Evolutionary conservation across 2,797 vertebrate genomes (phyloP).

Genomic region (Spinus olivaceus): DNA sequence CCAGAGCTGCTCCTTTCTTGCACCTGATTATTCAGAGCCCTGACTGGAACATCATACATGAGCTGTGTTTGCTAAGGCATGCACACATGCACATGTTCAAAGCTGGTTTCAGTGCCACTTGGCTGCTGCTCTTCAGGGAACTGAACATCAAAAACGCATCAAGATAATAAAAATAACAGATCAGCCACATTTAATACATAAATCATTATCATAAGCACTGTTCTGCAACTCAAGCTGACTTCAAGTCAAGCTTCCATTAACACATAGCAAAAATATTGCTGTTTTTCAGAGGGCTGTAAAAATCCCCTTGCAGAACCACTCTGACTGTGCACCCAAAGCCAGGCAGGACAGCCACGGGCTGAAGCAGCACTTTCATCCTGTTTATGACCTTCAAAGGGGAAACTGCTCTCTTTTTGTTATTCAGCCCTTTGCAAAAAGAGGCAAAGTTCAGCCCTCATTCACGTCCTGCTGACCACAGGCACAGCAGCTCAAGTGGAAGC

Average conservation of each 20-base stretch:
- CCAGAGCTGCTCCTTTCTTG: background rate
- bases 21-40: background rate
- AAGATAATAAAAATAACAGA: conserved; percentile 40
- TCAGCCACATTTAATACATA: conserved; percentile 31
- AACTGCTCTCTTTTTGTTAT: background rate
- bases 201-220: background rate
- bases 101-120: background rate
- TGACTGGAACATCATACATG: background rate
- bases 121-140: background rate
- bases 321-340: background rate
- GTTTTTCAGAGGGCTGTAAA: background rate
- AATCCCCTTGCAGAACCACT: background rate
- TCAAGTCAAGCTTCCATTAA: background rate
- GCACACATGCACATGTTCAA: background rate
- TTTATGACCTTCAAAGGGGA: conserved; percentile 46
- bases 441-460: conserved; percentile 37
- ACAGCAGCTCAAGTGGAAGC: background rate
- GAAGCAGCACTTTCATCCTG: conserved; percentile 38
- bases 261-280: background rate
- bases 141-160: conserved; percentile 28
- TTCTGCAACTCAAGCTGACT: background rate
- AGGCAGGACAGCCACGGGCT: background rate
- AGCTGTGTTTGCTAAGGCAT: background rate
- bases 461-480: background rate
- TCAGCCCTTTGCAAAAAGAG: background rate